phyloP scores from a whole-genome alignment of 2,888 invertebrate species.

The Drosophila borborema region DNA sequence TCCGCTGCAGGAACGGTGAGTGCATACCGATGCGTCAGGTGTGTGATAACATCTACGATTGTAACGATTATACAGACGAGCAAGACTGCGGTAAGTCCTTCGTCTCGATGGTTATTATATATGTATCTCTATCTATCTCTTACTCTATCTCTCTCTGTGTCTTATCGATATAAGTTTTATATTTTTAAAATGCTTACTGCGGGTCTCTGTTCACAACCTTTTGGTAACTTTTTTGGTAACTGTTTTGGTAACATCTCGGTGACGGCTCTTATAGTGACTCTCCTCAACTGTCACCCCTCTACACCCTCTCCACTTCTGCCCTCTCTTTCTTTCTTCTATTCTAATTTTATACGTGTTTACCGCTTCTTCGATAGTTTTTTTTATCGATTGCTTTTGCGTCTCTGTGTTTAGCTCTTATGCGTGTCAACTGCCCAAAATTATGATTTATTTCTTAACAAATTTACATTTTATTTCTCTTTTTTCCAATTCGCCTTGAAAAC shows the following conservation, averaged over 20 bases:
- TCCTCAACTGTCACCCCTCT: background rate
- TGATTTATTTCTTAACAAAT: constrained; percentile 64
- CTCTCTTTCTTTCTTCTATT: constrained; percentile 8
- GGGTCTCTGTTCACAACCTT: constrained; percentile 20
- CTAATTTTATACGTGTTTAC: constrained; percentile 11
- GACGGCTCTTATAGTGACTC: constrained; percentile 15
- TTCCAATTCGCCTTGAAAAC: constrained; percentile 38
- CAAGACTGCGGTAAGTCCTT: constrained; percentile 90
- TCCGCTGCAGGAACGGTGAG: constrained; percentile 89
- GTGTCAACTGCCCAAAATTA: constrained; percentile 37
- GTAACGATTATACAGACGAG: constrained; percentile 91
- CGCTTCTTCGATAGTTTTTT: constrained; percentile 12
- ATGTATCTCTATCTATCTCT: constrained; percentile 2
- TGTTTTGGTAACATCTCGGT: constrained; percentile 37
- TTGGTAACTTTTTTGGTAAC: constrained; percentile 15
- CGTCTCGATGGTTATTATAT: constrained; percentile 19
- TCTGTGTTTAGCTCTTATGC: constrained; percentile 37
- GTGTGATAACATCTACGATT: constrained; percentile 89
- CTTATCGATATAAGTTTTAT: constrained; percentile 8
- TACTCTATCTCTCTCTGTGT: background rate
- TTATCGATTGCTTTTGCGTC: constrained; percentile 38
- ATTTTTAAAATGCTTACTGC: constrained; percentile 33
- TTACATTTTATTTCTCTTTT: constrained; percentile 70
- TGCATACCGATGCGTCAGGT: constrained; percentile 87
- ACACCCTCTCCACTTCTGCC: background rate